phyloP scores from a whole-genome alignment of 2,888 invertebrate genomes.

The Drosophila basisetae region DNA sequence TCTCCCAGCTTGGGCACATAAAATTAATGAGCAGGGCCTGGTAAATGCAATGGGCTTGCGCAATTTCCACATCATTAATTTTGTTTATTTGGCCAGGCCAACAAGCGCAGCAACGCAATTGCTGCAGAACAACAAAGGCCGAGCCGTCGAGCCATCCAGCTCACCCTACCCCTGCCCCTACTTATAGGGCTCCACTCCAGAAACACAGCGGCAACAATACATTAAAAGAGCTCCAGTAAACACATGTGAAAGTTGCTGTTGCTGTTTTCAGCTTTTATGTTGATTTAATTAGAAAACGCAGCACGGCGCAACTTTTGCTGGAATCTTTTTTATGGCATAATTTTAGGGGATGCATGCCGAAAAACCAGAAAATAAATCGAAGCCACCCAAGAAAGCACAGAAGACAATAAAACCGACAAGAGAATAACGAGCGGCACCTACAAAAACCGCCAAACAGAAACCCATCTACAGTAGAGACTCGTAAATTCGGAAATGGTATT shows the following conservation, averaged over 20 bases:
- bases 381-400: constrained; percentile 14
- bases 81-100: constrained; percentile 41
- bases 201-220: constrained; percentile 17
- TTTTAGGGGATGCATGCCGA: constrained; percentile 58
- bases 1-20: constrained; percentile 24
- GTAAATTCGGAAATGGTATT: constrained; percentile 78
- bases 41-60: constrained; percentile 57
- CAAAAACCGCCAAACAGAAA: neutral
- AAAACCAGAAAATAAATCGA: constrained; percentile 41
- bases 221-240: constrained; percentile 49
- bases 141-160: neutral
- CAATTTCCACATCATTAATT: constrained; percentile 80
- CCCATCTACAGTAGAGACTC: constrained; percentile 30
- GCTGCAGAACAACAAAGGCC: constrained; percentile 25
- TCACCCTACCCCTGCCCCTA: neutral
- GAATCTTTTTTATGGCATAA: constrained; percentile 73
- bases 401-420: constrained; percentile 39
- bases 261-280: constrained; percentile 57
- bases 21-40: constrained; percentile 53
- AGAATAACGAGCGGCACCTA: constrained; percentile 44
- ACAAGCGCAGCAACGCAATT: constrained; percentile 38
- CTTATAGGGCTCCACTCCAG: neutral
- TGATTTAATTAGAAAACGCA: constrained; percentile 79
- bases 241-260: constrained; percentile 41
- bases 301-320: constrained; percentile 36